Evolutionary conservation across 1,140 invertebrate genomes (phyloP), one percentile per base, ranked within the genome.

Genomic region (Yoshiicerus persimilis): DNA sequence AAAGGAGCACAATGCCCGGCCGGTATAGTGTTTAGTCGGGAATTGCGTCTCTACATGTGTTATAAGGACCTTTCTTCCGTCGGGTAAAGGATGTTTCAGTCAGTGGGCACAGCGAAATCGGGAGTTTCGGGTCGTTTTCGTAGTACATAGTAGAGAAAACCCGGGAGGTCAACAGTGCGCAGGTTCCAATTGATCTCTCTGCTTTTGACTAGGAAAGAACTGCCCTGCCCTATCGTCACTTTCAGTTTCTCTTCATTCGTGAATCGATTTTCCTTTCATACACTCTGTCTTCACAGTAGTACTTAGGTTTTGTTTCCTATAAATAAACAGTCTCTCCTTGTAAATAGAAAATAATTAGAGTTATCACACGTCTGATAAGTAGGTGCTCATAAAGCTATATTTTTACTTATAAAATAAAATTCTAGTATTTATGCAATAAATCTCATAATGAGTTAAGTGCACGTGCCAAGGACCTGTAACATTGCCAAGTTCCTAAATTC

Each of bases 201-300:
- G 75, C 25, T 38, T 77, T 80, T n/a, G 75, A n/a, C 20, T 13
- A n/a, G 34, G 20, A 32, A 80, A 80, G 75, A 80, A 80, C 75
- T 80, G 75, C 75, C 75, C 75, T 80, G 75, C 75, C 75, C 75
- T 36, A 80, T 80, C 75, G 75, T 80, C 75, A 80, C 75, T 80
- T 80, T 80, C 75, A 80, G 75, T 80, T 80, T 80, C 75, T 80
- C 20, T 38, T 36, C 75, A 80, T 80, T 38, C 75, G 32, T 36
- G 20, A 34, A 80, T 80, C 75, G 75, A 80, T 80, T 80, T 80
- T 80, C 32, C 30, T 38, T 80, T 38, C 34, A 80, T 36, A n/a
- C 34, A 34, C n/a, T 9, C 9, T 23, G 20, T 66, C 20, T 16
- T 20, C 11, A 16, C 41, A 20, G 11, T 16, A 11, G 66, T 70